Evolutionary conservation across 2,797 vertebrate species (phyloP).

Genomic region (Aselliscus stoliczkanus): DNA sequence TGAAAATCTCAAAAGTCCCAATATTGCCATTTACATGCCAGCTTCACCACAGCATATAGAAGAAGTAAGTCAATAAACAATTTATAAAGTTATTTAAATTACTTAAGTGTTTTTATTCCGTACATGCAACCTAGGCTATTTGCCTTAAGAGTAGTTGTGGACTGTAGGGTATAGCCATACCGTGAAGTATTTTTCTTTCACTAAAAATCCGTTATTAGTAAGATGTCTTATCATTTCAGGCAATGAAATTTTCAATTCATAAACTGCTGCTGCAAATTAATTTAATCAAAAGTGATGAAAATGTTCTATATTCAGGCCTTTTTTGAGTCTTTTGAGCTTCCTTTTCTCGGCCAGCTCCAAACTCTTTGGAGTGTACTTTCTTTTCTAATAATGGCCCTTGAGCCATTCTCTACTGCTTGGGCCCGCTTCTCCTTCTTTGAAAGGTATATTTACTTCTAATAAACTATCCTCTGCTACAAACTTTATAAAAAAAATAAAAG

Average conservation of each 20-base stretch:
- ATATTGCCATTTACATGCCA: constrained; percentile 66
- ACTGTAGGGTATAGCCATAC: not conserved
- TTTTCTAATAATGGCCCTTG: no score
- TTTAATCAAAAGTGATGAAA: not conserved
- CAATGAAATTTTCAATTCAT: not conserved
- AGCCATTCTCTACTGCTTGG: no score
- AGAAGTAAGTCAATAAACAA: constrained; percentile 69
- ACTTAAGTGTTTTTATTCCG: not conserved
- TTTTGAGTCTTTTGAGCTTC: no score
- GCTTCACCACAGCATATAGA: constrained; percentile 32
- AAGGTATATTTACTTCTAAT: no score
- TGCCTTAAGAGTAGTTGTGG: not conserved
- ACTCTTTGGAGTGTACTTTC: no score
- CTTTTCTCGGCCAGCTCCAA: no score
- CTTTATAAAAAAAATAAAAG: no score
- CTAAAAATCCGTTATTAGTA: not conserved
- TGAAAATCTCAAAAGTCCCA: constrained; percentile 65
- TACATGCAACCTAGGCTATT: not conserved
- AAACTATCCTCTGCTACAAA: no score
- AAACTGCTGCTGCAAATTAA: not conserved
- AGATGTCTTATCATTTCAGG: not conserved
- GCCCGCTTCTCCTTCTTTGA: no score
- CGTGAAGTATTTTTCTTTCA: not conserved
- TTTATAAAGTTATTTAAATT: not conserved
- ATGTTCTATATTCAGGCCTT: not conserved